These are phyloP conservation scores for Ptychochromis oligacanthus DNA, from an alignment of 2,113 vertebrate species.

Conservation along the genomic window DNA sequence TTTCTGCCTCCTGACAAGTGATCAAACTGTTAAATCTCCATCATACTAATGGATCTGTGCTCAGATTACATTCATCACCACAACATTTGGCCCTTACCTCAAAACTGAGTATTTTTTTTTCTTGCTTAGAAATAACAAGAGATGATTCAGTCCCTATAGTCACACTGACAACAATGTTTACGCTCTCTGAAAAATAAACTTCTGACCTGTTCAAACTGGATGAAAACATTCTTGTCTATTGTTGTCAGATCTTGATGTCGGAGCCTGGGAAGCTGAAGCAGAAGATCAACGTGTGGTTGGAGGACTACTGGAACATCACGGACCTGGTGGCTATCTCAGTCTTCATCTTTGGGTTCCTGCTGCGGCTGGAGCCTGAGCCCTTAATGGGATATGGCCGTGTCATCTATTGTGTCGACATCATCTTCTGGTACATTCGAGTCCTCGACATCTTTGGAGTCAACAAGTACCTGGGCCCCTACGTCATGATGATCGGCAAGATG, in stretches of 20 bases:
- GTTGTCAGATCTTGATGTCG: constrained; percentile 95
- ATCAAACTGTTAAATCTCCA: too few species aligned
- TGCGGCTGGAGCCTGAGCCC: constrained; percentile 91
- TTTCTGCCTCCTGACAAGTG: not conserved
- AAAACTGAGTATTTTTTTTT: not conserved
- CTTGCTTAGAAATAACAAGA: not conserved
- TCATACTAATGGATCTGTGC: not conserved
- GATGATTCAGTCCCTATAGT: too few species aligned
- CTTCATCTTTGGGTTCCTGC: constrained; percentile 89
- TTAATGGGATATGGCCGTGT: constrained; percentile 97
- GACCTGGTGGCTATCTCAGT: constrained; percentile 92
- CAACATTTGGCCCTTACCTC: not conserved
- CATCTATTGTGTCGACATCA: constrained; percentile 98
- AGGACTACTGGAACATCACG: constrained; percentile 99
- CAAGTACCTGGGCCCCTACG: constrained; percentile 98
- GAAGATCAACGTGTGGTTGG: constrained; percentile 97
- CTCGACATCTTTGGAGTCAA: constrained; percentile 99
- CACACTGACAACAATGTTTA: accelerated
- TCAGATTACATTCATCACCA: not conserved
- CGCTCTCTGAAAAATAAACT: not conserved
- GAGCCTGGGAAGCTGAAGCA: constrained; percentile 97
- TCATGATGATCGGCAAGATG: constrained; percentile 99
- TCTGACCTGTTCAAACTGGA: not conserved
- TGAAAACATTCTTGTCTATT: not conserved
- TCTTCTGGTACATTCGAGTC: constrained; percentile 99